Percentiles rank a stretch among this genome's conserved stretches.
These are phyloP conservation scores for Galeruca laticollis DNA, from an alignment of 2,888 invertebrate genomes.

Conservation along the genomic window DNA sequence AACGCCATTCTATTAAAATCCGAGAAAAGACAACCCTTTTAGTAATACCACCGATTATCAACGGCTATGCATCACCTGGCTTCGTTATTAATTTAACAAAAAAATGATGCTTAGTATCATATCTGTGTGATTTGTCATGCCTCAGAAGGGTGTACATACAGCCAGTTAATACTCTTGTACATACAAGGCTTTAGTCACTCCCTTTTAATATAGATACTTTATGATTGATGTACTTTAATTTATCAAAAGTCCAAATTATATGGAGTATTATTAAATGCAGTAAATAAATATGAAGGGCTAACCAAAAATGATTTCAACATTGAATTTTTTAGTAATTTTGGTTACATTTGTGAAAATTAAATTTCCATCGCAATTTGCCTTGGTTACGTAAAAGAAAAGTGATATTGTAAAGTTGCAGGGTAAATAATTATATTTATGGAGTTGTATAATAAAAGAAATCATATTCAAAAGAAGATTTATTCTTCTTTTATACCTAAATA, in stretches of 20 bases:
- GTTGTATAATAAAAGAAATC: too few species aligned
- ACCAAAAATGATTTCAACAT: too few species aligned
- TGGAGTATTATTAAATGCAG: not conserved
- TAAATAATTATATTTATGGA: too few species aligned
- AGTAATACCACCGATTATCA: conserved; percentile 47
- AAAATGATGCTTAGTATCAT: conserved; percentile 54
- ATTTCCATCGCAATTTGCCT: too few species aligned
- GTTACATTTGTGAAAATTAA: too few species aligned
- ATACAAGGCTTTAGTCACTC: conserved; percentile 16
- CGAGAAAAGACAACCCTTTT: conserved; percentile 45
- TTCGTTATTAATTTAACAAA: conserved; percentile 49
- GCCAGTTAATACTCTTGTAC: conserved; percentile 27
- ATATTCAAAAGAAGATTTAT: too few species aligned
- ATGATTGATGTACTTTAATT: conserved; percentile 15
- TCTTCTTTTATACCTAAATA: too few species aligned
- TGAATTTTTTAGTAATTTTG: too few species aligned
- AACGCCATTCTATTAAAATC: conserved; percentile 26
- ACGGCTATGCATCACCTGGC: conserved; percentile 52
- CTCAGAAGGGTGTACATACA: conserved; percentile 21
- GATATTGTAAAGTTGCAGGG: too few species aligned
- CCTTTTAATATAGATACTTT: conserved; percentile 21
- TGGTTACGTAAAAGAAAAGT: too few species aligned
- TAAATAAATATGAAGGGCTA: not conserved
- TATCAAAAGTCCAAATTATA: conserved; percentile 2
- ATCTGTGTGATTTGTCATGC: conserved; percentile 55